Conservation (phyloP, 2,113 vertebrate genomes). For the Saccopteryx leptura region DNA sequence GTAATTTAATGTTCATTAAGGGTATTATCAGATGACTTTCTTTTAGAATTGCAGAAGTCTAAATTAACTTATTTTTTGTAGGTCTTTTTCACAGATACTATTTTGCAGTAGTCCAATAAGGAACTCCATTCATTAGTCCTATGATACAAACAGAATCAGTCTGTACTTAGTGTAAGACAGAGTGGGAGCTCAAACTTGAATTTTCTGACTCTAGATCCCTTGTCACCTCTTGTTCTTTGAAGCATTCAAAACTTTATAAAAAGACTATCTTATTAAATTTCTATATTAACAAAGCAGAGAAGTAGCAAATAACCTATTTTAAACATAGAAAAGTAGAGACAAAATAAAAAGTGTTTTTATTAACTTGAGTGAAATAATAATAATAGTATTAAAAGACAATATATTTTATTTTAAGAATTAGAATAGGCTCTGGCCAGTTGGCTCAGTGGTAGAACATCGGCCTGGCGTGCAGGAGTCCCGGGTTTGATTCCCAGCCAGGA, state of each 20-base stretch:
- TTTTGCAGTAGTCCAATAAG: background rate
- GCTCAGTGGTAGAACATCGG: no score
- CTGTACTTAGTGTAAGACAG: background rate
- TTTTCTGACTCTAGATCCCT: background rate
- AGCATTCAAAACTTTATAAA: background rate
- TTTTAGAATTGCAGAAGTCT: background rate
- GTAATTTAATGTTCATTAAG: background rate
- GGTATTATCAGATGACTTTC: background rate
- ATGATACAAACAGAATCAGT: background rate
- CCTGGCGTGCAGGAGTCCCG: no score
- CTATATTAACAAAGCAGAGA: background rate
- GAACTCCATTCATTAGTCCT: background rate
- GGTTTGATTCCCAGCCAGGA: no score
- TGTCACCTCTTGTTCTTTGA: background rate
- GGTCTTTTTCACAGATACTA: background rate
- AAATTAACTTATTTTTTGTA: background rate
- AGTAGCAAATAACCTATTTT: background rate
- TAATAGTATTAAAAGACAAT: background rate
- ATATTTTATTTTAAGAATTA: background rate
- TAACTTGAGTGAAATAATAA: constrained; percentile 24
- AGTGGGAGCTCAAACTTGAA: background rate
- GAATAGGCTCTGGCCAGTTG: no score
- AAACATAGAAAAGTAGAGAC: background rate
- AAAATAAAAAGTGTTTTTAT: background rate
- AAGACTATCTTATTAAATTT: background rate